Evolutionary conservation across 2,888 invertebrate species (phyloP).

Genomic region (Linnaemya tessellans): DNA sequence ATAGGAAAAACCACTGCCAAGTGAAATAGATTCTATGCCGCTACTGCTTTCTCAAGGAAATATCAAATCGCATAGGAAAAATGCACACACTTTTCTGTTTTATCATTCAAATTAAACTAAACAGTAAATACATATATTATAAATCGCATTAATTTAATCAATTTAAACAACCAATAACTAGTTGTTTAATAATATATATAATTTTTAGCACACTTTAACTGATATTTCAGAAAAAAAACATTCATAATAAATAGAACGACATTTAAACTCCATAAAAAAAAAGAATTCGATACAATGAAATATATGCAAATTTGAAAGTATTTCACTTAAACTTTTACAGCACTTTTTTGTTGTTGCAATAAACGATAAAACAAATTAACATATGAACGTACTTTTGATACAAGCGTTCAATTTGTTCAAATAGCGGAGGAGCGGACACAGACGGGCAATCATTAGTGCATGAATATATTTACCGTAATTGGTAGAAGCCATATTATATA

Average conservation of each 20-base stretch:
- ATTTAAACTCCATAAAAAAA: conserved; percentile 13
- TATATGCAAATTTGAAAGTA: conserved; percentile 36
- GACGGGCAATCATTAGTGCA: neutral
- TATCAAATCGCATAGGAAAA: too few relatives aligned
- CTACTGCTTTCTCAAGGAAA: too few relatives aligned
- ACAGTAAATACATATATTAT: neutral
- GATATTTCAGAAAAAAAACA: conserved; percentile 33
- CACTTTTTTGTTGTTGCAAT: neutral
- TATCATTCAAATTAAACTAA: too few relatives aligned
- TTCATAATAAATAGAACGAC: neutral
- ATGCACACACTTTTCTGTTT: too few relatives aligned
- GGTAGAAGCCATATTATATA: conserved; percentile 49
- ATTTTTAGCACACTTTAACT: conserved; percentile 16
- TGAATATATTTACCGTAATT: neutral
- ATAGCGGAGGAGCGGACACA: neutral
- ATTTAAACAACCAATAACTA: conserved; percentile 48
- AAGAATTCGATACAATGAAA: neutral
- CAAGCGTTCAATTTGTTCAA: neutral
- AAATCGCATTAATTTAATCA: conserved; percentile 21
- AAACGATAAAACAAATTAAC: conserved; percentile 28
- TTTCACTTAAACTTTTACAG: conserved; percentile 4
- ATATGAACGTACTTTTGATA: conserved; percentile 30
- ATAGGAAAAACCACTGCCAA: too few relatives aligned
- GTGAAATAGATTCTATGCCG: too few relatives aligned
- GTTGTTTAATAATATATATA: conserved; percentile 44